Evolutionary conservation across 2,888 invertebrate genomes (phyloP).

Genomic region (Napeogenes inachia): DNA sequence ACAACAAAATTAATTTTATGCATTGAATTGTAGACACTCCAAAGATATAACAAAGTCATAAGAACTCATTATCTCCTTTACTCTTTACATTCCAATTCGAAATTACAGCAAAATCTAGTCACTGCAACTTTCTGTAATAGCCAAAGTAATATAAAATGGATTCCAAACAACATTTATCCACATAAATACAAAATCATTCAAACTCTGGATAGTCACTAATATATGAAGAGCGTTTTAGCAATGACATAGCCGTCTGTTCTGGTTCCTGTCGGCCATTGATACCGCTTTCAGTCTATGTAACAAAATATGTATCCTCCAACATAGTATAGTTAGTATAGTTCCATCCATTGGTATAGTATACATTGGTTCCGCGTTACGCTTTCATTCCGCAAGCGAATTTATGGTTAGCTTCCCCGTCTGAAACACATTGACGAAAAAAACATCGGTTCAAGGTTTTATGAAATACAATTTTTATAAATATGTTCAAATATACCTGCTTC

Average conservation of each 20-base stretch:
- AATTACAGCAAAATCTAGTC: too few relatives aligned
- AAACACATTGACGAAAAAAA: slow-evolving; percentile 39
- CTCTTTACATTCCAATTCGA: too few relatives aligned
- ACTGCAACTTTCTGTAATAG: too few relatives aligned
- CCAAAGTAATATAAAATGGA: too few relatives aligned
- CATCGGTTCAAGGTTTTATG: not conserved
- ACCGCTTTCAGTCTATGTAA: slow-evolving; percentile 46
- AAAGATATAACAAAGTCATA: too few relatives aligned
- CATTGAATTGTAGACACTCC: too few relatives aligned
- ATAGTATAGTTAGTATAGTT: slow-evolving; percentile 38
- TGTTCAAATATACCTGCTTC: not conserved
- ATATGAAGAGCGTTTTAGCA: not conserved
- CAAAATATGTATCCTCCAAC: slow-evolving; percentile 51
- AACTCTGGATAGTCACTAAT: not conserved
- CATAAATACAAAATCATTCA: slow-evolving; percentile 6
- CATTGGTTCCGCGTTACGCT: slow-evolving; percentile 54
- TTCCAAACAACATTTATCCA: not conserved
- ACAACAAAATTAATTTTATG: not conserved
- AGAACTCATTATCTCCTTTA: too few relatives aligned
- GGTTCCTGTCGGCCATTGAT: slow-evolving; percentile 7
- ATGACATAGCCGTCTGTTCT: not conserved
- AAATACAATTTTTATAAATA: not conserved
- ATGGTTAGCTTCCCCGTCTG: slow-evolving; percentile 52
- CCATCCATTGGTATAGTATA: slow-evolving; percentile 47
- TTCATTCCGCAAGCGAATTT: slow-evolving; percentile 63